phyloP scores from a whole-genome alignment of 2,113 vertebrate species.

The Paedocypris sp. region DNA sequence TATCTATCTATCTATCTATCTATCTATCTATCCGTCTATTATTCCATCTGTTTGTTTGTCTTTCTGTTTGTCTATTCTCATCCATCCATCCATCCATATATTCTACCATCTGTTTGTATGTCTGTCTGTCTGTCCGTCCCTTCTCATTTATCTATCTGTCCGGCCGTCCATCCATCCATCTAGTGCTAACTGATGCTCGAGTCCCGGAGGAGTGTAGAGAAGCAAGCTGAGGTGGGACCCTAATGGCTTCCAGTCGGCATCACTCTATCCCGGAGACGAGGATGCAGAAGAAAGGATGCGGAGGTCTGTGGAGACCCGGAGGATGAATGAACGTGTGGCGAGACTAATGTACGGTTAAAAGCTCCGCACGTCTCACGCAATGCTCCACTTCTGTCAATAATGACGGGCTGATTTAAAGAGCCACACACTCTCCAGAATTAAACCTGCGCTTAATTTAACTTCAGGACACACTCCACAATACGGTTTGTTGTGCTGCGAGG shows the following conservation, averaged over 20 bases:
- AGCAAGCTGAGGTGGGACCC: background rate
- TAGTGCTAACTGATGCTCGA: conserved; percentile 1
- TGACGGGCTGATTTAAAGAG: background rate
- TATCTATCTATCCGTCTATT: too few relatives aligned
- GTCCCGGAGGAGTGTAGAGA: conserved; percentile 1
- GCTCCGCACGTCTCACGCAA: background rate
- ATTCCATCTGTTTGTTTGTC: too few relatives aligned
- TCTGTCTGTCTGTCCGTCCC: too few relatives aligned
- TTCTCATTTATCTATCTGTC: too few relatives aligned
- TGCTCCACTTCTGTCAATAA: background rate
- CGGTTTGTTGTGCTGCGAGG: background rate
- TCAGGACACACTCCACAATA: background rate
- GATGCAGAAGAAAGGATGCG: background rate
- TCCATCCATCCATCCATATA: too few relatives aligned
- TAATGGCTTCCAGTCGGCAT: background rate
- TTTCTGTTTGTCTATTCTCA: too few relatives aligned
- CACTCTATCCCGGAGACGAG: background rate
- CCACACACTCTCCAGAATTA: background rate
- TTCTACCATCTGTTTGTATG: too few relatives aligned
- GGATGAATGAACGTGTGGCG: background rate
- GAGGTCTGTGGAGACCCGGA: background rate
- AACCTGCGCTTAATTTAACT: background rate
- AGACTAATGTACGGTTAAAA: background rate
- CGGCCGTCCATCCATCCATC: too few relatives aligned
- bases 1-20: too few relatives aligned